These are phyloP conservation scores for Bradypus variegatus DNA, from an alignment of 2,797 vertebrate species.

Conservation along the genomic window DNA sequence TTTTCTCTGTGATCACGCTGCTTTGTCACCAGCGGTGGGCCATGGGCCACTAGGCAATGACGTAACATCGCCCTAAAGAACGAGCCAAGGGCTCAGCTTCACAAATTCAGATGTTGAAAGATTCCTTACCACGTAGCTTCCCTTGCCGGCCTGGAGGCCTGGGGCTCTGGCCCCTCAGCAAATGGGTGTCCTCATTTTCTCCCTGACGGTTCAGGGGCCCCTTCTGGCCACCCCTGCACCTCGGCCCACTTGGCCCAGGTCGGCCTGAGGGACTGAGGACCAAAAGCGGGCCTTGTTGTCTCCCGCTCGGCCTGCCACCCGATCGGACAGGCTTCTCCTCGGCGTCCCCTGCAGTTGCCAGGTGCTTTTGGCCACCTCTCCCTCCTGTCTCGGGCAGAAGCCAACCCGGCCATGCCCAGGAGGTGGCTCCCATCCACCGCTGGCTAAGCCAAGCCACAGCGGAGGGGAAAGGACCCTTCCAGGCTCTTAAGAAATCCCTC, in stretches of 20 bases:
- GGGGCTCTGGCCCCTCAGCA: not conserved
- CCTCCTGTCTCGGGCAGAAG: not conserved
- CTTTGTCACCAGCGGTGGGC: not conserved
- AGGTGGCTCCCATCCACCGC: not conserved
- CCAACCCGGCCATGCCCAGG: not conserved
- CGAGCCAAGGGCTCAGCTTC: not conserved
- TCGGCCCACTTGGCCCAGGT: no score
- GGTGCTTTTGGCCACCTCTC: not conserved
- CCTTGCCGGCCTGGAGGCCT: fast-evolving
- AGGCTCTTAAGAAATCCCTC: fast-evolving
- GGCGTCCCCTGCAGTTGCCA: not conserved
- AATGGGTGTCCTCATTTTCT: not conserved
- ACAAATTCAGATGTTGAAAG: not conserved
- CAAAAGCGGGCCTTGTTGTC: not conserved
- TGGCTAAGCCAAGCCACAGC: not conserved
- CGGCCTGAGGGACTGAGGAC: not conserved
- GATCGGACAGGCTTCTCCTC: not conserved
- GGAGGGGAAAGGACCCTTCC: fast-evolving
- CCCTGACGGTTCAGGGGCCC: not conserved
- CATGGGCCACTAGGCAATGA: not conserved
- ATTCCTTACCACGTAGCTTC: fast-evolving
- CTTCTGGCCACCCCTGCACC: not conserved
- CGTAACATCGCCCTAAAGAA: not conserved
- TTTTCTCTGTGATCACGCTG: fast-evolving
- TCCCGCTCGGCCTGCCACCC: not conserved